Conservation (phyloP, 2,888 invertebrate species). For the Macrostomum cliftonense region DNA sequence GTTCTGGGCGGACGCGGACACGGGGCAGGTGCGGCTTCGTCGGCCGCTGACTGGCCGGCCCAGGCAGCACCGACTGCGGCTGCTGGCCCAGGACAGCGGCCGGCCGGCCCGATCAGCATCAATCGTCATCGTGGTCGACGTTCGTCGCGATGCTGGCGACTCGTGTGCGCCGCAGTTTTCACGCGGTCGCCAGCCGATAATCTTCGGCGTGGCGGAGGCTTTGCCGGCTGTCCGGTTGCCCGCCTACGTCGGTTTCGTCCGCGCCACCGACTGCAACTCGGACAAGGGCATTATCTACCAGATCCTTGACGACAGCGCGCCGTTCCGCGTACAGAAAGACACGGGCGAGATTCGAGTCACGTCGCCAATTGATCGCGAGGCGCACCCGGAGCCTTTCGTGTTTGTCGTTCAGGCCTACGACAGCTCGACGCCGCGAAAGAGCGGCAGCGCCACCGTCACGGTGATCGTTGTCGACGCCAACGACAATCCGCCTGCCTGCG, state of each 20-base stretch:
- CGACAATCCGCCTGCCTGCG: constrained; percentile 1
- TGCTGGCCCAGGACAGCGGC: no score
- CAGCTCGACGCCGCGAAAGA: no score
- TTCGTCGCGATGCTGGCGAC: neutral
- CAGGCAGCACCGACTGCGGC: no score
- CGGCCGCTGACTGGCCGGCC: no score
- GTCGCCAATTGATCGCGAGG: constrained; percentile 46
- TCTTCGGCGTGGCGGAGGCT: no score
- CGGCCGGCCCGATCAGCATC: no score
- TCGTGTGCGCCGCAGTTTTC: neutral
- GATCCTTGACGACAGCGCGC: constrained; percentile 63
- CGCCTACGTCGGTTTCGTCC: no score
- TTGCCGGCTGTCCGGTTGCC: no score
- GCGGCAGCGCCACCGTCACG: no score
- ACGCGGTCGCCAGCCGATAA: no score
- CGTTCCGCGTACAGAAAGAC: constrained; percentile 68
- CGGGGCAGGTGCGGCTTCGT: constrained; percentile 42
- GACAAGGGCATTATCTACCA: constrained; percentile 81
- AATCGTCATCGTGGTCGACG: neutral
- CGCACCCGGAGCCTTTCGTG: neutral
- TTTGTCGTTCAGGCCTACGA: no score
- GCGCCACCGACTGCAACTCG: constrained; percentile 34
- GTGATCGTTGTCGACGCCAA: neutral
- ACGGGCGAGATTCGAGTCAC: constrained; percentile 61
- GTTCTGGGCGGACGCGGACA: constrained; percentile 56